These are phyloP conservation scores for Burhinus bistriatus DNA, from an alignment of 2,113 vertebrate species.

Conservation along the genomic window DNA sequence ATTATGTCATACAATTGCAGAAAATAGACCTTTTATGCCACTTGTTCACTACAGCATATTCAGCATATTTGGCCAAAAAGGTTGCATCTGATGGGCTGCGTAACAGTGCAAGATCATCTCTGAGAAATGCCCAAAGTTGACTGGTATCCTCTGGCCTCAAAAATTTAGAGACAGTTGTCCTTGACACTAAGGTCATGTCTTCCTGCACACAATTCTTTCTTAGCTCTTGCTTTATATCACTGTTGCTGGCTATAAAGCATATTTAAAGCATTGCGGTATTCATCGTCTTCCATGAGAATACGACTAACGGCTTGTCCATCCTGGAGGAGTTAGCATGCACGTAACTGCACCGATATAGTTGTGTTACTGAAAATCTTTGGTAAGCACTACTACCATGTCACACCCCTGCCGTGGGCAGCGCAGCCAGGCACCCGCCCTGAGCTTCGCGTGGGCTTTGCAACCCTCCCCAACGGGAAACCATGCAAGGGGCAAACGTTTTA, in stretches of 20 bases:
- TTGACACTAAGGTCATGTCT: accelerated
- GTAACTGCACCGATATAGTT: background rate
- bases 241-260: background rate
- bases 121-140: background rate
- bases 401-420: accelerated
- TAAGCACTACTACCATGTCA: accelerated
- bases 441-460: background rate
- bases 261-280: background rate
- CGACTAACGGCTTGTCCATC: background rate
- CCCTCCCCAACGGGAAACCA: background rate
- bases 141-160: background rate
- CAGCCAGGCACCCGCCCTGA: accelerated
- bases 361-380: background rate
- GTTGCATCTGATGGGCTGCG: background rate
- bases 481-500: background rate
- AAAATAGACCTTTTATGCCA: background rate
- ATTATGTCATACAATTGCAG: background rate
- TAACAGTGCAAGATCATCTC: background rate
- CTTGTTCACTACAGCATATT: no score
- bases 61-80: background rate
- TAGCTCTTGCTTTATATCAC: background rate
- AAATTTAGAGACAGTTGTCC: background rate
- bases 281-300: background rate
- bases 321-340: background rate
- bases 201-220: background rate